Evolutionary conservation across 2,113 vertebrate genomes (phyloP).

Genomic region (Ornithorhynchus anatinus): DNA sequence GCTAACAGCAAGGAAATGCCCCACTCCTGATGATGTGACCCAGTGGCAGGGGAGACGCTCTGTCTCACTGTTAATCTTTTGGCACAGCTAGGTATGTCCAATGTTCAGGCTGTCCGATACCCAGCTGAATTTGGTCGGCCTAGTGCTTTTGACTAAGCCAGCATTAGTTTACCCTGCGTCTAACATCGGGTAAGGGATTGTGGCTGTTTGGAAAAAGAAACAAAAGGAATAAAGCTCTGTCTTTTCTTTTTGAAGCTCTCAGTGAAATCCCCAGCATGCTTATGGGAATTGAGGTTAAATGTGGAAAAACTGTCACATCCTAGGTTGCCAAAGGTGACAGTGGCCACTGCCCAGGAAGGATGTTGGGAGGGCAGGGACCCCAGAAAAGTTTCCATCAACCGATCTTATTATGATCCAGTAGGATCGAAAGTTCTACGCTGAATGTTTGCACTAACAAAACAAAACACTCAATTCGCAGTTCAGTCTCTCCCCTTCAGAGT

Average conservation of each 20-base stretch:
- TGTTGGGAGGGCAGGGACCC: not conserved
- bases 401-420: slow-evolving; percentile 3
- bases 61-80: not conserved
- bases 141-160: not conserved
- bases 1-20: too few relatives aligned
- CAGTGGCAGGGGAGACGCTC: too few relatives aligned
- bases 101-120: not conserved
- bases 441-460: slow-evolving; percentile 14
- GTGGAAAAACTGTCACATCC: not conserved
- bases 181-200: slow-evolving; percentile 12
- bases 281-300: slow-evolving; percentile 9
- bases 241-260: too few relatives aligned
- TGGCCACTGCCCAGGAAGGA: slow-evolving; percentile 11
- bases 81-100: not conserved
- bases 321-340: slow-evolving; percentile 8
- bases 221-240: too few relatives aligned
- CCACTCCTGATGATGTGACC: not conserved
- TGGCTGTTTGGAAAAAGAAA: slow-evolving; percentile 16
- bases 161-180: not conserved
- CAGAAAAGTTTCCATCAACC: not conserved
- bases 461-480: not conserved
- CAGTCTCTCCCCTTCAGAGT: not conserved
- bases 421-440: not conserved
- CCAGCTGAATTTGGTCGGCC: not conserved
- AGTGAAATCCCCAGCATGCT: not conserved